Base-by-base conservation (phyloP, 1,140 invertebrate genomes). In the Leptestheria dahalacensis region DNA sequence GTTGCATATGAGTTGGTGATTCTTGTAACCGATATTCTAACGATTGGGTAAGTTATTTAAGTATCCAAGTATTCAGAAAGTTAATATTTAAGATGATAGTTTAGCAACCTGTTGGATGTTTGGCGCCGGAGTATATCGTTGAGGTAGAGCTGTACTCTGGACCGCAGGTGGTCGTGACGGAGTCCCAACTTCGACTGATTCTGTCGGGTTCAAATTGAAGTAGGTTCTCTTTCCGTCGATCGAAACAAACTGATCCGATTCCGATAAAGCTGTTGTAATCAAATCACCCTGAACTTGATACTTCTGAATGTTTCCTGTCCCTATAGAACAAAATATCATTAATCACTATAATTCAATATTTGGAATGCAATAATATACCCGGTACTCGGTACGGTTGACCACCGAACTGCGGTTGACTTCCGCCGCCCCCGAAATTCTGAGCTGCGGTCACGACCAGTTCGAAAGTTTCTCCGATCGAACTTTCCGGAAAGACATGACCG, bases 181-280 rank as follows among this genome's bases (percentile, higher is more conserved):
- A 24, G 21, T 56, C 21, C 18, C 53, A 20, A 29, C 58, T 3
- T 41, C 58, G 4, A 60, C 48, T 2, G 48, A 78, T 79, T 60
- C 59, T 26, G 82, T 64, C 1, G 67, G 68, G 68, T 89, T 87
- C 2, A 91, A 71, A 73, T 90, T 88, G 61, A 92, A 76, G 71
- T 91, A 91, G 2, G 88, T 91, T 65, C 86, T 75, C 71, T 89
- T 88, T 25, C 89, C 89, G 68, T 92, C 88, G 60, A 92, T 92
- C n/a, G 87, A 91, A 3, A 92, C 89, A 70, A 88, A 91, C 56
- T 88, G 84, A 66, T 91, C 82, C 57, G 82, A 81, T 46, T 84
- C 83, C 23, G 84, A 78, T 9, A 85, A 78, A 1, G 82, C 82
- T 25, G 57, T 33, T 24, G 58, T 63, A 12, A 66, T 57, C 10